phyloP scores from a whole-genome alignment of 2,888 invertebrate species.

The Operophtera brumata region DNA sequence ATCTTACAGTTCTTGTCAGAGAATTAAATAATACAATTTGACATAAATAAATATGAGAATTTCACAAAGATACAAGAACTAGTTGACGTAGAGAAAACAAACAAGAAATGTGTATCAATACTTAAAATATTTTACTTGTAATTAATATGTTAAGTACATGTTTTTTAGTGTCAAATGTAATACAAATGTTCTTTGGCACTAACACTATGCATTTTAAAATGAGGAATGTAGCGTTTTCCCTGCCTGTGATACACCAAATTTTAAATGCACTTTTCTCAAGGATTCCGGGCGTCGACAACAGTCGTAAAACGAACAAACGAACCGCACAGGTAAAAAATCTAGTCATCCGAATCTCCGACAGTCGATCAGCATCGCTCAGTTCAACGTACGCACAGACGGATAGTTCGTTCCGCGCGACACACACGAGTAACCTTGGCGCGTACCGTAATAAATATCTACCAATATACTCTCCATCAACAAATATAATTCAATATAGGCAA shows the following conservation, averaged over 20 bases:
- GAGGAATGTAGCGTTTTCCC: constrained; percentile 55
- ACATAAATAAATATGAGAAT: background rate
- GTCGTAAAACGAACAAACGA: constrained; percentile 54
- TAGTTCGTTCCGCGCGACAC: constrained; percentile 42
- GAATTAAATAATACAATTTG: background rate
- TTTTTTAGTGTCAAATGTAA: constrained; percentile 19
- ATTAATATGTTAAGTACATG: background rate
- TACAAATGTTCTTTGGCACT: constrained; percentile 52
- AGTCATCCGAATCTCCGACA: constrained; percentile 30
- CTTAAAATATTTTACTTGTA: background rate
- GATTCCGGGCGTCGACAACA: constrained; percentile 52
- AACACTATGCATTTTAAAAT: constrained; percentile 45
- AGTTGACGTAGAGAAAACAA: constrained; percentile 2
- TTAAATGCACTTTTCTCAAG: constrained; percentile 64
- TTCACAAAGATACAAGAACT: background rate
- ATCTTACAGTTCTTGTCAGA: constrained; percentile 9
- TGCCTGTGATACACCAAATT: constrained; percentile 58
- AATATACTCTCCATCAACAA: constrained; percentile 74
- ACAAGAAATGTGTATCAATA: background rate
- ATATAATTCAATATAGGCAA: constrained; percentile 62
- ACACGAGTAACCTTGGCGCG: constrained; percentile 57
- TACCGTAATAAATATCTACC: constrained; percentile 72
- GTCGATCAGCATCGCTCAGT: constrained; percentile 24
- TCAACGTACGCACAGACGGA: background rate
- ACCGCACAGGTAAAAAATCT: constrained; percentile 46